Percentiles rank a stretch among this genome's conserved stretches.
Conservation (phyloP, 2,797 vertebrate species). For the Tapera naevia region DNA sequence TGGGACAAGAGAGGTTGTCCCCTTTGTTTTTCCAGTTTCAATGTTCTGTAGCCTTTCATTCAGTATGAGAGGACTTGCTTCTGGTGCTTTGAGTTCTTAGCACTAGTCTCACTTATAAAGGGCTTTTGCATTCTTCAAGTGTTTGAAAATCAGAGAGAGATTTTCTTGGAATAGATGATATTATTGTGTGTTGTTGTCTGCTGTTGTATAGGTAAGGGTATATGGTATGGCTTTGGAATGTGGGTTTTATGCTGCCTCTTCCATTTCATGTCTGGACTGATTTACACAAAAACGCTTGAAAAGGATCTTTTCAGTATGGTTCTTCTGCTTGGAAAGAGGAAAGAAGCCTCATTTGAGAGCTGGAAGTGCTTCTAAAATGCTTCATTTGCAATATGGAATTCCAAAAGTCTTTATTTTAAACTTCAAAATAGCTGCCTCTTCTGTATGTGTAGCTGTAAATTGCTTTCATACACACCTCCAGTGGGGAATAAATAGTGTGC, state of each 20-base stretch:
- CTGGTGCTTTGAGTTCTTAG: not conserved
- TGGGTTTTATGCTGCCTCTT: not conserved
- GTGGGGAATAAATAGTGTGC: not conserved
- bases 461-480: not conserved
- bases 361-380: not conserved
- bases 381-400: not conserved
- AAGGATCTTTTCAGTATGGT: not conserved
- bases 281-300: not conserved
- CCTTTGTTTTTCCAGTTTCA: not conserved
- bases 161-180: not conserved
- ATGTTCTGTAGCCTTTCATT: not conserved
- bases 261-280: not conserved
- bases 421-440: not conserved
- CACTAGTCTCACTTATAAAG: not conserved
- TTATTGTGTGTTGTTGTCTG: not conserved
- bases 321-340: not conserved
- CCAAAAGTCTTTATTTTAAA: not conserved
- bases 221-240: not conserved
- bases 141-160: not conserved
- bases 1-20: not conserved
- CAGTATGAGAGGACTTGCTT: not conserved
- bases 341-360: not conserved
- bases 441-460: not conserved
- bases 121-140: not conserved
- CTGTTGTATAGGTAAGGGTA: not conserved